Conservation (phyloP, 2,888 invertebrate species). For the Tetheella fluctuosa region DNA sequence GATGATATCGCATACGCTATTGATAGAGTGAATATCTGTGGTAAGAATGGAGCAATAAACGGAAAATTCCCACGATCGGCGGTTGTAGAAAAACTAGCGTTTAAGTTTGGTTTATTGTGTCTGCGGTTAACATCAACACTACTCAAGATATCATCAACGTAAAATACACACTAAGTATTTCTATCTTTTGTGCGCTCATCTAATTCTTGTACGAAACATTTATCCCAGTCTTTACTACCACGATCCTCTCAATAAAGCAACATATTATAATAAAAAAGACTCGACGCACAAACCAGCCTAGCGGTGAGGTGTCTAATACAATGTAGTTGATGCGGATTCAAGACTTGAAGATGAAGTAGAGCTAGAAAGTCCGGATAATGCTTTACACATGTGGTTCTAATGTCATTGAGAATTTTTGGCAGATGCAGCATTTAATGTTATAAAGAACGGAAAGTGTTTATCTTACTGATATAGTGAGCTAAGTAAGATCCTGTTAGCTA, state of each 20-base stretch:
- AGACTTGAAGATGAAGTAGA: conserved; percentile 28
- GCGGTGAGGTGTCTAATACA: conserved; percentile 12
- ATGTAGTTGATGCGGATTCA: conserved; percentile 25
- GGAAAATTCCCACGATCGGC: conserved; percentile 56
- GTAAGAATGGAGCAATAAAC: conserved; percentile 53
- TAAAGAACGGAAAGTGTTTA: neutral
- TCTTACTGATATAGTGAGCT: neutral
- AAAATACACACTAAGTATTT: neutral
- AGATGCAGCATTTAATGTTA: neutral
- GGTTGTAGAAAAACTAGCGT: neutral
- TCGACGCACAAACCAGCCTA: neutral
- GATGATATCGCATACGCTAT: conserved; percentile 29
- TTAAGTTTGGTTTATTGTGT: neutral
- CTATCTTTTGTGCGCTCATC: neutral
- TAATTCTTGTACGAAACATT: neutral
- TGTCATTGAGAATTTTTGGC: conserved; percentile 21
- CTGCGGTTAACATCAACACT: too few species aligned
- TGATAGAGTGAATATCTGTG: conserved; percentile 23
- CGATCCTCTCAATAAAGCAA: neutral
- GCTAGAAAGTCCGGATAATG: conserved; percentile 35
- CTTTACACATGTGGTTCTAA: conserved; percentile 25
- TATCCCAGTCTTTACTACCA: neutral
- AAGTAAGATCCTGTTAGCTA: neutral
- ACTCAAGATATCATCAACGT: too few species aligned
- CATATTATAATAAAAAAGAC: neutral